Evolutionary conservation across 2,888 invertebrate genomes (phyloP), one percentile per base, ranked within the genome.

Genomic region (Belgica antarctica): DNA sequence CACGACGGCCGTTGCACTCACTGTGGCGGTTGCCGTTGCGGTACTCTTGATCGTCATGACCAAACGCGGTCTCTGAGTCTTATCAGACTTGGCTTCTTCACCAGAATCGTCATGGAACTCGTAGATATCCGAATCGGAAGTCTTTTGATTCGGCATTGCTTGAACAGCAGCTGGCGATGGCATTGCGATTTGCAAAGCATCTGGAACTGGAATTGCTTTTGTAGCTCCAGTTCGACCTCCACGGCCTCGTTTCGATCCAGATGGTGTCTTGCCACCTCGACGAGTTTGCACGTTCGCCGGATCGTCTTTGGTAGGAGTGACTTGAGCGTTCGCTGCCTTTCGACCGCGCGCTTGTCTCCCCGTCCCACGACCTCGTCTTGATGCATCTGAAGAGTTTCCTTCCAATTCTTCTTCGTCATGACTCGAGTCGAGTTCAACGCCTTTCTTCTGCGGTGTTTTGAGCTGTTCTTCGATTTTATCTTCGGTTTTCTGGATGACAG

Each of bases 21-120:
- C 19, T 74, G 75, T 62, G n/a, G n/a, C n/a, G 72, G 81, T 79
- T 1, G 83, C 81, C 2, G 82, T 80, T 3, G 82, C 81, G 0
- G 89, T 86, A 72, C 86, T 89, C 77, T 92, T 93, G 71, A 92
- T 92, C 0, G 92, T 93, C 52, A 92, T 81, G 73, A 92, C 90
- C 59, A 92, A 80, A 46, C 92, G 83, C 0, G 92, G 92, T 22
- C 92, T 83, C 70, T 57, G 68, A 59, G 59, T n/a, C 31, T 76
- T 73, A 52, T 76, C 77, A 19, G 25, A 4, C 28, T 68, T 68
- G 1, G 7, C 27, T 76, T 91, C 90, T 76, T 94, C 94, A 46
- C 89, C 89, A 3, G 92, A 90, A 77, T 94, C 94, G 76, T 94
- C 94, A 74, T 90, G 88, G 77, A 95, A 95, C 77, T 94, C 94